phyloP scores from a whole-genome alignment of 92 coral and sea anemone species.

The Blastomussa wellsi region DNA sequence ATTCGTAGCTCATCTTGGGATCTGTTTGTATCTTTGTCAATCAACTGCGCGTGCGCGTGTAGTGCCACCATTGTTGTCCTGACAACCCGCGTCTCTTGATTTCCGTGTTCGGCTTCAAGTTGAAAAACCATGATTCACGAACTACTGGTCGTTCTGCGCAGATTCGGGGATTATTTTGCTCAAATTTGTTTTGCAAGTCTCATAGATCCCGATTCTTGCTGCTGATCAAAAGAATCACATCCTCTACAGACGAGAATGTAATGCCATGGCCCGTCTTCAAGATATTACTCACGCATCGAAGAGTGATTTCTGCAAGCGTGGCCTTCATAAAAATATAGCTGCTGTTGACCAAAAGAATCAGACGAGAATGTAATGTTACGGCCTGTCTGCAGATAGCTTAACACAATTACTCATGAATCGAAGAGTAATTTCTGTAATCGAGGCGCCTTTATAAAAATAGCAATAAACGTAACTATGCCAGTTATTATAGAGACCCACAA shows the following conservation, averaged over 20 bases:
- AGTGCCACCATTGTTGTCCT: too few species aligned
- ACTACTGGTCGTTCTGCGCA: too few species aligned
- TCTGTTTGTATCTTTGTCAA: neutral
- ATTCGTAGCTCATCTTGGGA: neutral
- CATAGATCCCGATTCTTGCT: too few species aligned
- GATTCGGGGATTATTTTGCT: too few species aligned
- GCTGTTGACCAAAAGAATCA: too few species aligned
- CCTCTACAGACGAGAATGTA: too few species aligned
- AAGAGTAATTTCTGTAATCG: constrained; percentile 46
- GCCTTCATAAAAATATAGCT: constrained; percentile 67
- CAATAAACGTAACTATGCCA: constrained; percentile 66
- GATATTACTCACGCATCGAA: neutral
- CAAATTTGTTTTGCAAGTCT: too few species aligned
- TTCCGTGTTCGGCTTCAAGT: too few species aligned
- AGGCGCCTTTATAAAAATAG: constrained; percentile 68
- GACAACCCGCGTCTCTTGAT: too few species aligned
- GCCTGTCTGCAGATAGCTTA: neutral
- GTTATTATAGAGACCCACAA: constrained; percentile 62
- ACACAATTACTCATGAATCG: neutral
- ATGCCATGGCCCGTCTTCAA: neutral
- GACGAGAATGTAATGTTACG: too few species aligned
- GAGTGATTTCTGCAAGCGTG: constrained; percentile 49
- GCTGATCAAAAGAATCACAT: too few species aligned
- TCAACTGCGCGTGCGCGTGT: neutral
- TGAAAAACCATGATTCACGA: too few species aligned